Percentiles rank a stretch among this genome's conserved stretches.
Evolutionary conservation across 2,797 vertebrate species (phyloP).

Genomic region (Gymnothorax javanicus): DNA sequence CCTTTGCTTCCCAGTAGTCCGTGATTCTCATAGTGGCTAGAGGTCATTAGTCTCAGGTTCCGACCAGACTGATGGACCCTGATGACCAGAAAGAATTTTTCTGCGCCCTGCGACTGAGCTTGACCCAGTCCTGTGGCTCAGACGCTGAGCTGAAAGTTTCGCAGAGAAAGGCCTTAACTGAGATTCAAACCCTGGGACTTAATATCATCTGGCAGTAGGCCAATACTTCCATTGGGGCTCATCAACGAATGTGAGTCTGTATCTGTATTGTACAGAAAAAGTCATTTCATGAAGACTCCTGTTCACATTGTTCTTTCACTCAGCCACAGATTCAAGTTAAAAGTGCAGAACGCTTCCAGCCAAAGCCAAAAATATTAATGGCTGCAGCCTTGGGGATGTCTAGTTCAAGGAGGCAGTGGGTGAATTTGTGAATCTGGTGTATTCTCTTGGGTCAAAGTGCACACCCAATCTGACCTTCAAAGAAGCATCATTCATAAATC

Average conservation of each 20-base stretch:
- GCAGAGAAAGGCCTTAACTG: too few relatives aligned
- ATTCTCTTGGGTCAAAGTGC: too few relatives aligned
- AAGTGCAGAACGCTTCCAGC: not conserved
- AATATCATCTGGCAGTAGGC: too few relatives aligned
- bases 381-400: not conserved
- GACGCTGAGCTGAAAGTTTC: too few relatives aligned
- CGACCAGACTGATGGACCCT: not conserved
- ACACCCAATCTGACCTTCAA: not conserved
- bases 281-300: not conserved
- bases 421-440: not conserved
- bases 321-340: not conserved
- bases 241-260: not conserved
- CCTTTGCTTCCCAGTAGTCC: not conserved
- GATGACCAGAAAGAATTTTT: not conserved
- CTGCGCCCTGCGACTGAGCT: not conserved
- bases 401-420: not conserved
- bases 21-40: not conserved
- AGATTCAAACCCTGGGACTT: too few relatives aligned
- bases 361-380: not conserved
- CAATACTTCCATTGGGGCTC: too few relatives aligned
- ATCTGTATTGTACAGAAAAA: not conserved
- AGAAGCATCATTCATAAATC: not conserved
- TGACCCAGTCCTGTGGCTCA: not conserved
- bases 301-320: not conserved
- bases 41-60: conserved; percentile 8